Percentiles rank a stretch among this genome's conserved stretches.
Conservation (phyloP, 2,113 vertebrate species). For the Lynx canadensis region DNA sequence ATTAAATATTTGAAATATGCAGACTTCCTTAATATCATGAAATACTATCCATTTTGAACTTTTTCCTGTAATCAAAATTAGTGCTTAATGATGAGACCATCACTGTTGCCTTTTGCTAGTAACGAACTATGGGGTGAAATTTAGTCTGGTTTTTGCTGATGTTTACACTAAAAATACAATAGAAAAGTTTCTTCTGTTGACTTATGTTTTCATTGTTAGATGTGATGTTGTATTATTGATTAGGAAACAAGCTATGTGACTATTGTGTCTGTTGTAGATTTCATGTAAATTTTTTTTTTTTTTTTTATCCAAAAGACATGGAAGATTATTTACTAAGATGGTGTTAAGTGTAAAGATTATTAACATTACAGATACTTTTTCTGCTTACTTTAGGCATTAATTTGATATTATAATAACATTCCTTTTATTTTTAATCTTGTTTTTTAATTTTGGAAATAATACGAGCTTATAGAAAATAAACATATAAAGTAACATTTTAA, state of each 20-base stretch:
- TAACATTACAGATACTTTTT: neutral
- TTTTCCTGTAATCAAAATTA: neutral
- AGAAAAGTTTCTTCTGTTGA: neutral
- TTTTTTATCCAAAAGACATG: neutral
- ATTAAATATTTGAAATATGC: neutral
- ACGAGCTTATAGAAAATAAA: neutral
- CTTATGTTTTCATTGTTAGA: constrained; percentile 4
- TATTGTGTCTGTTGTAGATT: neutral
- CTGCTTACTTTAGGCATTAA: neutral
- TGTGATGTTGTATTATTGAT: neutral
- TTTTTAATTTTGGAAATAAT: constrained; percentile 33
- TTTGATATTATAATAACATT: neutral
- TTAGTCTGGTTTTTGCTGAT: neutral
- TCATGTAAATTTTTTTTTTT: neutral
- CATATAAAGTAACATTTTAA: neutral
- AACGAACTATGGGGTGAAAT: neutral
- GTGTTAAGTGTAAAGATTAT: neutral
- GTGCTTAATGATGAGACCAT: neutral
- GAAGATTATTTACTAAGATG: neutral
- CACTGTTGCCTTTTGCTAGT: neutral
- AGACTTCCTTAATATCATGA: neutral
- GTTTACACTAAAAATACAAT: neutral
- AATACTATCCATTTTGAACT: neutral
- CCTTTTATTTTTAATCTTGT: neutral
- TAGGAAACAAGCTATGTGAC: neutral